These are phyloP conservation scores for Bergia sp. DNA, from an alignment of 92 coral and sea anemone species.

Conservation along the genomic window DNA sequence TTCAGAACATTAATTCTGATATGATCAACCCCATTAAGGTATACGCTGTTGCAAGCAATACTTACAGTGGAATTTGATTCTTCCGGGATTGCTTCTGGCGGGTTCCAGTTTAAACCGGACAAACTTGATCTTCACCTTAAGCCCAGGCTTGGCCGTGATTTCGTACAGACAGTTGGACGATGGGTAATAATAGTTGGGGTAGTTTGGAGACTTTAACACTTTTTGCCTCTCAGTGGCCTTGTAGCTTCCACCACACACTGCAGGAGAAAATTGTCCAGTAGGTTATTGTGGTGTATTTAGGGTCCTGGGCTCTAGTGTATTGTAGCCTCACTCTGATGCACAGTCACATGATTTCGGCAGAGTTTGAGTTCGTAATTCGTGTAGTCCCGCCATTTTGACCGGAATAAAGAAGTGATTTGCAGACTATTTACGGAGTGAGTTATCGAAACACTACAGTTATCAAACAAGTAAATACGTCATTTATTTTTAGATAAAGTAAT, in stretches of 20 bases:
- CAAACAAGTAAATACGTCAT: too few relatives aligned
- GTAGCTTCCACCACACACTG: constrained; percentile 80
- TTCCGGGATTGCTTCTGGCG: constrained; percentile 29
- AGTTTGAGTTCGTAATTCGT: too few relatives aligned
- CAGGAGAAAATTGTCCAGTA: neutral
- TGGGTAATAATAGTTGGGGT: constrained; percentile 58
- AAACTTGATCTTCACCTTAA: constrained; percentile 61
- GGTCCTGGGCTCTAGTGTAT: too few relatives aligned
- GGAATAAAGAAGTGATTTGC: too few relatives aligned
- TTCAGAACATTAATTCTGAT: too few relatives aligned
- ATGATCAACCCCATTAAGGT: neutral
- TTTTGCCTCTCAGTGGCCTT: constrained; percentile 50
- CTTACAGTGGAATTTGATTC: neutral
- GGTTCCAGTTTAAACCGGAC: constrained; percentile 65
- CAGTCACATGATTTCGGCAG: too few relatives aligned
- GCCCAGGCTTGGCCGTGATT: constrained; percentile 65
- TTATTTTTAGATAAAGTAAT: too few relatives aligned
- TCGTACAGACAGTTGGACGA: constrained; percentile 71
- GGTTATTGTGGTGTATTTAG: neutral
- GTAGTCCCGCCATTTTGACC: too few relatives aligned
- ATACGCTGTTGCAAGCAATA: neutral
- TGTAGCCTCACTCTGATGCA: too few relatives aligned
- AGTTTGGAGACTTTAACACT: constrained; percentile 64
- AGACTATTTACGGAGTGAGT: too few relatives aligned
- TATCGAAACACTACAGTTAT: too few relatives aligned